These are phyloP conservation scores for Manis pentadactyla DNA, from an alignment of 2,797 vertebrate genomes.

Conservation along the genomic window DNA sequence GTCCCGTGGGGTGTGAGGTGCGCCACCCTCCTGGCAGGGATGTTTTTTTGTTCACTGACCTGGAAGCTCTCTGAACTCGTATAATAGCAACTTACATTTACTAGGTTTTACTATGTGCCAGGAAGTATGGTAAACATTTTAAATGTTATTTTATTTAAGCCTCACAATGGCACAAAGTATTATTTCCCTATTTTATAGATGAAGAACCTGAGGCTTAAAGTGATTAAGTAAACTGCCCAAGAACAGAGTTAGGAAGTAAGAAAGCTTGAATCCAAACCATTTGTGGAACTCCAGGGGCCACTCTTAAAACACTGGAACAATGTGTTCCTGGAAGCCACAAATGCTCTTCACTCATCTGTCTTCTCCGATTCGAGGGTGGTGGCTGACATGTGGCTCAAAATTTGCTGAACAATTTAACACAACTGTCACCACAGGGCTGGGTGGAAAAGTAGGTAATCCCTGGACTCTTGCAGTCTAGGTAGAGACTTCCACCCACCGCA, in stretches of 20 bases:
- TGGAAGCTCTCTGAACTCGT: no score
- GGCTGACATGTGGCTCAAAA: conserved; percentile 48
- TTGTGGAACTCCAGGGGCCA: conserved; percentile 23
- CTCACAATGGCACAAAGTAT: background rate
- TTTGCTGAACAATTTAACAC: conserved; percentile 1
- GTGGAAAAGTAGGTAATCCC: background rate
- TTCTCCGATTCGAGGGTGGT: conserved; percentile 9
- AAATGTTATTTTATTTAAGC: conserved; percentile 22
- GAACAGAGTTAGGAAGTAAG: background rate
- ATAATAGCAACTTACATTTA: conserved; percentile 1
- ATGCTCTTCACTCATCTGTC: conserved; percentile 10
- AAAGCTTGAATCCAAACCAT: conserved; percentile 13
- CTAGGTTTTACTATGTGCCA: background rate
- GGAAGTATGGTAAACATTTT: conserved; percentile 41
- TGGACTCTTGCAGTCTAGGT: background rate
- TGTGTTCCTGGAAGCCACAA: conserved; percentile 1
- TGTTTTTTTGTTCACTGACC: no score
- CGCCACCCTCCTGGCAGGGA: no score
- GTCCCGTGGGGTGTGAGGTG: no score
- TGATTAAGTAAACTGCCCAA: background rate
- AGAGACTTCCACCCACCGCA: background rate
- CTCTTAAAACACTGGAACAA: background rate
- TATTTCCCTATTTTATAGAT: conserved; percentile 20
- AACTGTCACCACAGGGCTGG: background rate
- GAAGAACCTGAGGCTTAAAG: background rate